Base-by-base conservation (phyloP, 2,888 invertebrate genomes). In the Escarpia spicata region DNA sequence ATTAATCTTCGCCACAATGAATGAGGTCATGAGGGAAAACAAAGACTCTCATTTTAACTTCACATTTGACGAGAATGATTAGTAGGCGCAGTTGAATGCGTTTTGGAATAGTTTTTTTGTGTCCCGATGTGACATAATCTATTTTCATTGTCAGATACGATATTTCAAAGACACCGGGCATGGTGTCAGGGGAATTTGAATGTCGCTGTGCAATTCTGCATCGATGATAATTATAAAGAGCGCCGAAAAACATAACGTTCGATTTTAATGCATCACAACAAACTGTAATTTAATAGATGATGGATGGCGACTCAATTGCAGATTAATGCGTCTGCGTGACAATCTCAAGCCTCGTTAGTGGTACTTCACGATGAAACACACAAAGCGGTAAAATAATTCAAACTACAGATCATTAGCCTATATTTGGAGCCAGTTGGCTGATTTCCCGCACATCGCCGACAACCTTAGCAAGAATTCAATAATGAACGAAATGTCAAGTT, bases 121-220 rank as follows among this genome's bases (percentile, higher is more conserved):
- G n/a, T 75, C 75, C n/a, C 75, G 75, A 75, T 75, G 75, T 75
- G 75, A 75, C 75, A 26, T 26, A 75, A 75, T 75, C 75, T 75
- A n/a, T 75, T n/a, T 75, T 75, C 75, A n/a, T 75, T 75, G 75
- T n/a, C 75, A 75, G 75, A 75, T 75, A 26, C 6, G 75, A 75
- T 75, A 75, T 75, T 75, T 75, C 75, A 75, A 75, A 75, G 75
- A 75, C 26, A 75, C 75, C 75, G 75, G 19, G 75, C 75, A n/a
- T 75, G 26, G n/a, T 75, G 75, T 26, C 75, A 75, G 6, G 75
- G 75, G 75, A 75, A 26, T 26, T 3, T 6, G 26, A 75, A 75
- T 75, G 75, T 75, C 75, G 75, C 75, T 75, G 75, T 75, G 75
- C 75, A 75, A 75, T 26, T 75, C n/a, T 75, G n/a, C 75, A 26